Base-by-base conservation (phyloP, 2,888 invertebrate genomes). In the Nomada fucata region DNA sequence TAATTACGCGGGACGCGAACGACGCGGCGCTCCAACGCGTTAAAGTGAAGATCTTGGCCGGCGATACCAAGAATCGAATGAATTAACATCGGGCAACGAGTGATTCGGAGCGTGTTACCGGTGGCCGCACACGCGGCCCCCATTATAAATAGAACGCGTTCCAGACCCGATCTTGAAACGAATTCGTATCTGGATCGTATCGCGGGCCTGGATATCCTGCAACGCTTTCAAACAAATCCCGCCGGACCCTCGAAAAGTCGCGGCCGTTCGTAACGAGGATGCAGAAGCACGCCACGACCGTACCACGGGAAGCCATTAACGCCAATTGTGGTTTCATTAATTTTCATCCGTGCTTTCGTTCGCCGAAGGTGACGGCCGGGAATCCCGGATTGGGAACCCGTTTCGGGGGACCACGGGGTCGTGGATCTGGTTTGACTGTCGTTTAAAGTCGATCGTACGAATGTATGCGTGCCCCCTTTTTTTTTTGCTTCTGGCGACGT, bases 311-410 rank as follows among this genome's bases (percentile, higher is more conserved):
- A 84, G 84, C 87, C 86, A 89, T 89, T 90, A 89, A 89, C 84
- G 78, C 86, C 89, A 90, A 90, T 90, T 90, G 90, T 87, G 85
- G 85, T 86, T 90, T 90, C 90, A 90, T 90, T 89, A 89, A 90
- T 90, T 90, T 88, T 89, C 90, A 90, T 90, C 86, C 84, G 83
- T 83, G 83, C 78, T 88, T 89, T 82, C 82, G 82, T 70, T 67
- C 71, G 65, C 77, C 82, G 72, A 89, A 89, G 86, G 87, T 87
- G 88, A 83, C 86, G 81, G 72, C 70, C 72, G 69, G 76, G 61
- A 80, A 74, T 74, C 69, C 64, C 77, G 76, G 42, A 65, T 70
- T 23, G 67, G 50, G 42, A 20, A 53, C 60, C 67, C 70, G 64
- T 47, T 67, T 59, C 53, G 50, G 36, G 55, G 42, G 26, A 4